These are phyloP conservation scores for Illadopsis cleaveri DNA, from an alignment of 2,113 vertebrate genomes.

Conservation along the genomic window DNA sequence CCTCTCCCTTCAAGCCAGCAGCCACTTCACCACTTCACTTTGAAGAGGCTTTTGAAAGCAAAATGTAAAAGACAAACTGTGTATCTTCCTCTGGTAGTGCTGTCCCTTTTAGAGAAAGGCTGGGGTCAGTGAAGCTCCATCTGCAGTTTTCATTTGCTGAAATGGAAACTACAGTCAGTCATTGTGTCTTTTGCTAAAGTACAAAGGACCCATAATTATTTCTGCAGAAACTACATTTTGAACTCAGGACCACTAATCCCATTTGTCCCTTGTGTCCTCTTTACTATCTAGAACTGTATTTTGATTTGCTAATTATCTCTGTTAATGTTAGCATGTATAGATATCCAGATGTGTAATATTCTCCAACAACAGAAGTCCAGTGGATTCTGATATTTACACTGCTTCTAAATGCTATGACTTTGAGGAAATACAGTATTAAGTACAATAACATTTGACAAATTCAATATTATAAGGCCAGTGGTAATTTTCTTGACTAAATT, in stretches of 20 bases:
- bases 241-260: neutral
- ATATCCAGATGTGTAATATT: neutral
- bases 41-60: constrained; percentile 30
- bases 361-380: neutral
- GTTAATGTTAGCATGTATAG: neutral
- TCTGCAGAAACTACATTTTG: neutral
- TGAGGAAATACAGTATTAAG: neutral
- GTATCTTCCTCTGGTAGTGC: neutral
- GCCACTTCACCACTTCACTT: neutral
- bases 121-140: neutral
- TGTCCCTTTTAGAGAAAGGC: neutral
- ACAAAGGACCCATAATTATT: neutral
- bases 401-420: neutral
- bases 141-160: neutral
- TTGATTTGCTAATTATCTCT: neutral
- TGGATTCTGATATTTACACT: neutral
- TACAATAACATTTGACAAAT: neutral
- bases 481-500: constrained; percentile 1
- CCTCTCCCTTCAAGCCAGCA: neutral
- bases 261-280: neutral
- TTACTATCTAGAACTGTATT: neutral
- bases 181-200: neutral
- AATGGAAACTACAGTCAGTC: neutral
- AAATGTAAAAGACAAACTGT: neutral
- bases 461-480: neutral